Percentiles rank a stretch among this genome's conserved stretches.
Evolutionary conservation across 2,113 vertebrate genomes (phyloP).

Genomic region (Lampris incognitus): DNA sequence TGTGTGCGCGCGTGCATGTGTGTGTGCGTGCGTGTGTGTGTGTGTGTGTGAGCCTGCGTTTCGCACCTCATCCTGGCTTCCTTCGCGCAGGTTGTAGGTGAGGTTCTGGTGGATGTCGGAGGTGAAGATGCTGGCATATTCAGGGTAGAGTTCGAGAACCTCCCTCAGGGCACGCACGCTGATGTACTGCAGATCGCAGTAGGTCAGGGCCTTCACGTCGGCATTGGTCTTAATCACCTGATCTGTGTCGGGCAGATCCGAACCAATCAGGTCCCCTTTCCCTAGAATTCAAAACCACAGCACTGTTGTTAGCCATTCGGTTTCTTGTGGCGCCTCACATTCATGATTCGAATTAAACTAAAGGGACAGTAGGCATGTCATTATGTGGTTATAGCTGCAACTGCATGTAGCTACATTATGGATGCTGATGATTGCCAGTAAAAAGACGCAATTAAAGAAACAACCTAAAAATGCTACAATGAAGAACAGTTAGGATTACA

Average conservation of each 20-base stretch:
- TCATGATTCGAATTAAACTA: no score
- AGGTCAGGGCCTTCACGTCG: constrained; percentile 94
- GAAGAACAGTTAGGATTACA: no score
- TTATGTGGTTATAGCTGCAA: no score
- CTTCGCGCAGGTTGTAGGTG: constrained; percentile 96
- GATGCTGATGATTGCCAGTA: no score
- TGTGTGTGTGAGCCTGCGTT: background rate
- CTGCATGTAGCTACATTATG: no score
- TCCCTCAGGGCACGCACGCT: constrained; percentile 89
- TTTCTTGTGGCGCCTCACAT: no score
- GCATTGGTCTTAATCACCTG: constrained; percentile 94
- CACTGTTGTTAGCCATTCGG: background rate
- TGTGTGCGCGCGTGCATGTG: constrained; percentile 16
- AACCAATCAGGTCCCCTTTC: constrained; percentile 96
- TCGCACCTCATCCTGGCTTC: constrained; percentile 90
- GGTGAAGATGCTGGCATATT: constrained; percentile 89
- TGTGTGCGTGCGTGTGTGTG: constrained; percentile 18
- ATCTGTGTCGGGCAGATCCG: constrained; percentile 87
- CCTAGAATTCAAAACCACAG: constrained; percentile 76
- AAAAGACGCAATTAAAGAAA: no score
- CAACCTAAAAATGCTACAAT: no score
- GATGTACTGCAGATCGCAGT: constrained; percentile 95
- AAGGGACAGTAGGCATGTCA: no score
- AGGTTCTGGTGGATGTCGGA: constrained; percentile 92
- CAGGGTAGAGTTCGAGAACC: constrained; percentile 93